phyloP scores from a whole-genome alignment of 2,797 vertebrate species.

The Microctenopoma lineatum region DNA sequence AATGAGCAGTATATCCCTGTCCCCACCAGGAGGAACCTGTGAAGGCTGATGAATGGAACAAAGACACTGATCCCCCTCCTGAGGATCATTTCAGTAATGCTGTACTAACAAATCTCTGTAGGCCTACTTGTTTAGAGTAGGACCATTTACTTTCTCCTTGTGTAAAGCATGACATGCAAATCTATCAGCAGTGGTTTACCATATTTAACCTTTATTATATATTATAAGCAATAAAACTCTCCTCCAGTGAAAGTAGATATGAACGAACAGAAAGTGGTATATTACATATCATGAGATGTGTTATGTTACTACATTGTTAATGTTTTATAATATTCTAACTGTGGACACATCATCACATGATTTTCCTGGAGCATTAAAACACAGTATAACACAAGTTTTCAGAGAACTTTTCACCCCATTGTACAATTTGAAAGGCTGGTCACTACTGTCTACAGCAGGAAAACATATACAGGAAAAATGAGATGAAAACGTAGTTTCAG shows the following conservation, averaged over 20 bases:
- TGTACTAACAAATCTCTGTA: slow-evolving; percentile 10
- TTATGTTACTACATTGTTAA: too few relatives aligned
- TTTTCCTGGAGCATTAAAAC: background rate
- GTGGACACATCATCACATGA: too few relatives aligned
- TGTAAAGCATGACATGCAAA: too few relatives aligned
- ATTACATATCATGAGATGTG: too few relatives aligned
- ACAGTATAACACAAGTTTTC: background rate
- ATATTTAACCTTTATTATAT: too few relatives aligned
- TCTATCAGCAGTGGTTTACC: too few relatives aligned
- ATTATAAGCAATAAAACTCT: too few relatives aligned
- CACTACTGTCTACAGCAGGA: slow-evolving; percentile 9
- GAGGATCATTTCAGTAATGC: slow-evolving; percentile 40
- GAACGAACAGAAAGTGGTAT: too few relatives aligned
- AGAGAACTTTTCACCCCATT: background rate
- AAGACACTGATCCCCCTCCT: slow-evolving; percentile 50
- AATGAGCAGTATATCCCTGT: slow-evolving; percentile 75
- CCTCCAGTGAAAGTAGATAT: too few relatives aligned
- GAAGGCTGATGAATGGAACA: slow-evolving; percentile 69
- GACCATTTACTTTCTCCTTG: too few relatives aligned
- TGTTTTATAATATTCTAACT: too few relatives aligned
- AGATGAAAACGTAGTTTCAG: slow-evolving; percentile 41
- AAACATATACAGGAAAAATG: slow-evolving; percentile 21
- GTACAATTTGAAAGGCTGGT: slow-evolving; percentile 3
- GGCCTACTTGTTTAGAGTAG: background rate
- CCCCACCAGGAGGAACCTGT: slow-evolving; percentile 57